Conservation (phyloP, 2,113 vertebrate species). For the Dunckerocampus dactyliophorus region DNA sequence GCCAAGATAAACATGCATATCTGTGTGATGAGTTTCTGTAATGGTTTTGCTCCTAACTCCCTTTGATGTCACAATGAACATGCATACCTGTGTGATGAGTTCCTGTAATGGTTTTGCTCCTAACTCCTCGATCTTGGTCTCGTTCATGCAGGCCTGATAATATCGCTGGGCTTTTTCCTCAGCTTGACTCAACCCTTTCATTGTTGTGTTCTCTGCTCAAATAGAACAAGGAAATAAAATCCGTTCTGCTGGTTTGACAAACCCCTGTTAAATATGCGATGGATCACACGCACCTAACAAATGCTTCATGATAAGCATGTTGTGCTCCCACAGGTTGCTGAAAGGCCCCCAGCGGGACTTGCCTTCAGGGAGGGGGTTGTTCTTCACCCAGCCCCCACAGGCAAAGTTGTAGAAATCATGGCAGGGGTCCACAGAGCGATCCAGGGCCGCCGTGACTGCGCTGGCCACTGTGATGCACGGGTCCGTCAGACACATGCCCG, state of each 20-base stretch:
- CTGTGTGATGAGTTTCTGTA: slow-evolving; percentile 84
- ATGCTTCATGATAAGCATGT: slow-evolving; percentile 91
- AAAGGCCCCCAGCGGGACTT: slow-evolving; percentile 95
- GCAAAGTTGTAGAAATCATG: slow-evolving; percentile 91
- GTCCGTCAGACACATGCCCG: slow-evolving; percentile 78
- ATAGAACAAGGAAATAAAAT: slow-evolving; percentile 6
- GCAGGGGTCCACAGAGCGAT: slow-evolving; percentile 84
- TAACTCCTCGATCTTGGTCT: slow-evolving; percentile 85
- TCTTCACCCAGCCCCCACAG: slow-evolving; percentile 91
- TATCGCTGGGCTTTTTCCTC: slow-evolving; percentile 89
- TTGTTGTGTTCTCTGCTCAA: slow-evolving; percentile 81
- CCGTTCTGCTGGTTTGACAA: too few species aligned
- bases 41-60: slow-evolving; percentile 78
- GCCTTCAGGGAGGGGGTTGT: slow-evolving; percentile 88
- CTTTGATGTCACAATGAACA: too few species aligned
- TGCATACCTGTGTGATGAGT: slow-evolving; percentile 83
- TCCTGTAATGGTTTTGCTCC: slow-evolving; percentile 81
- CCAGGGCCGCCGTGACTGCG: slow-evolving; percentile 80
- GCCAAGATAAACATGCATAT: slow-evolving; percentile 54
- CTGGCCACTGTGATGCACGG: slow-evolving; percentile 86
- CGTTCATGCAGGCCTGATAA: slow-evolving; percentile 94
- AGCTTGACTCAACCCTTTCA: slow-evolving; percentile 77
- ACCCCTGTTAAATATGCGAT: neutral
- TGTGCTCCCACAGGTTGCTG: slow-evolving; percentile 93
- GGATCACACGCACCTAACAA: slow-evolving; percentile 79